Percentiles rank a stretch among this genome's conserved stretches.
phyloP scores from a whole-genome alignment of 2,888 invertebrate species.

The Caenorhabditis macrosperma region DNA sequence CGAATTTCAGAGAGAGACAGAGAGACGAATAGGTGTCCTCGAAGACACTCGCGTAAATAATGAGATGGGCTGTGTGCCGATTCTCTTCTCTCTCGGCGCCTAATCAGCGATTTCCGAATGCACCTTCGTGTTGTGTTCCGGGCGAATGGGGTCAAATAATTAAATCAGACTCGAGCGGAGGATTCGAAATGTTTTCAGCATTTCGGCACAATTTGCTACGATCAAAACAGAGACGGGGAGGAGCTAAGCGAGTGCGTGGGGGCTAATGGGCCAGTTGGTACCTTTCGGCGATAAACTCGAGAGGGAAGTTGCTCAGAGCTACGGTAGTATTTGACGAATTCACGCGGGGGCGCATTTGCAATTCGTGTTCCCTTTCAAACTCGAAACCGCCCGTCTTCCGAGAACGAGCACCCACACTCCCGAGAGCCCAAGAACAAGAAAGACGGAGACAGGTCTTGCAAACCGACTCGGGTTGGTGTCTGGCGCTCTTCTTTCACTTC shows the following conservation, averaged over 20 bases:
- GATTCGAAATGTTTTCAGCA: background rate
- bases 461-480: background rate
- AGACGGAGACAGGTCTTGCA: background rate
- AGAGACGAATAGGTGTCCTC: background rate
- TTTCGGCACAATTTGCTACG: background rate
- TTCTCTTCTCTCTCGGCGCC: background rate
- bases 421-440: background rate
- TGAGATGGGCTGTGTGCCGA: background rate
- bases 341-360: background rate
- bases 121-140: background rate
- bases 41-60: background rate
- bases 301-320: no score
- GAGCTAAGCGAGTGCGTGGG: no score
- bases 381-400: background rate
- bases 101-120: background rate
- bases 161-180: background rate
- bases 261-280: background rate
- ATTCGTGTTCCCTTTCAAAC: background rate
- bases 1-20: background rate
- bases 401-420: background rate
- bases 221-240: background rate
- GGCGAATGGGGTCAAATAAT: background rate
- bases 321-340: background rate
- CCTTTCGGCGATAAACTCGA: background rate
- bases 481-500: background rate